Percentiles rank a stretch among this genome's conserved stretches.
Conservation (phyloP, 1,140 invertebrate genomes). For the Drosophila quadrilineata region DNA sequence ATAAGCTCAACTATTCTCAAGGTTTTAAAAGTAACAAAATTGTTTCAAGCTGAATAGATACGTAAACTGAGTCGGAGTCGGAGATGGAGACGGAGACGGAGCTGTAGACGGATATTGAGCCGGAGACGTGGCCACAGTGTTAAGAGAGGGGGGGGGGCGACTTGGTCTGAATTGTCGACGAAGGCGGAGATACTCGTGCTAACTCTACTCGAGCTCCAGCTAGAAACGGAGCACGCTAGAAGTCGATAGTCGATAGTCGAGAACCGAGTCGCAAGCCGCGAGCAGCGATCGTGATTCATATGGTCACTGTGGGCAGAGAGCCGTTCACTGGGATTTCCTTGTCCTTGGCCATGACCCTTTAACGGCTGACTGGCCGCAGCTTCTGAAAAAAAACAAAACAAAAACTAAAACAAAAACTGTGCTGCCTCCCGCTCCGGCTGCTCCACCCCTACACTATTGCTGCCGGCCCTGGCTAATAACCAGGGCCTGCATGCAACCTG, state of each 20-base stretch:
- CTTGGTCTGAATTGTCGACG: background rate
- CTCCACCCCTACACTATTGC: conserved; percentile 1
- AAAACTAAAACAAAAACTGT: too few species aligned
- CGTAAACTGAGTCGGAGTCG: background rate
- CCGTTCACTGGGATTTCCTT: conserved; percentile 78
- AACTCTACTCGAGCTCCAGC: conserved; percentile 4
- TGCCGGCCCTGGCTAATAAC: conserved; percentile 12
- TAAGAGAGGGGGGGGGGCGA: too few species aligned
- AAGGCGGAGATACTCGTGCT: background rate
- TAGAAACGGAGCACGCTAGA: conserved; percentile 31
- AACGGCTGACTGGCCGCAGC: conserved; percentile 62
- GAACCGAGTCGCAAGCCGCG: too few species aligned
- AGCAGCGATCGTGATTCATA: conserved; percentile 70
- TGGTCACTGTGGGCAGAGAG: conserved; percentile 38
- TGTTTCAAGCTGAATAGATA: conserved; percentile 31
- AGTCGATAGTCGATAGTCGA: conserved; percentile 17
- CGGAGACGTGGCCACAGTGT: too few species aligned
- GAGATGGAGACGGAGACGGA: background rate
- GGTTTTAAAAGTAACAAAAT: conserved; percentile 72
- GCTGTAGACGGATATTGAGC: background rate
- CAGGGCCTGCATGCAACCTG: conserved; percentile 19
- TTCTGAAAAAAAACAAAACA: too few species aligned
- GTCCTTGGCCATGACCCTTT: conserved; percentile 78
- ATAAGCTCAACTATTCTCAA: conserved; percentile 53
- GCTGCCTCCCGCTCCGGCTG: background rate